These are phyloP conservation scores for Parauchenoglanis punctatus DNA, from an alignment of 2,797 vertebrate species.

Conservation along the genomic window DNA sequence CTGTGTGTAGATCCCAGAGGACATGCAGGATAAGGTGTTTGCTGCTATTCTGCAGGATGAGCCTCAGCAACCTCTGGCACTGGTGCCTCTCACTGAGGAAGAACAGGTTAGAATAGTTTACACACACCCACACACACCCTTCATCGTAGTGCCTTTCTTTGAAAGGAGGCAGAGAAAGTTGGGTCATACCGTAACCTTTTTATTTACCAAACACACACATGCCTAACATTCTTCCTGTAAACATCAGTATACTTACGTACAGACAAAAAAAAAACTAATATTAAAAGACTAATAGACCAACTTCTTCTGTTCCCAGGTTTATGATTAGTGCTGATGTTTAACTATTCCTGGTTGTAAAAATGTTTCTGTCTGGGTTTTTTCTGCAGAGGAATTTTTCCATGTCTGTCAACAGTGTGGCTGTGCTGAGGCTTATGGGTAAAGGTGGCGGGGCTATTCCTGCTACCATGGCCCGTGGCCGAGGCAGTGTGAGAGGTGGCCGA, in stretches of 20 bases:
- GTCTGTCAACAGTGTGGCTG: conserved; percentile 94
- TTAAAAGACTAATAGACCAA: background rate
- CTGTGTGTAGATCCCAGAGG: conserved; percentile 83
- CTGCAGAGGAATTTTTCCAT: conserved; percentile 93
- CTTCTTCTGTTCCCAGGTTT: background rate
- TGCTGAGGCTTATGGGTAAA: conserved; percentile 92
- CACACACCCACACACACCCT: conserved; percentile 10
- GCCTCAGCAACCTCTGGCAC: conserved; percentile 86
- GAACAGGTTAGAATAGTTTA: conserved; percentile 80
- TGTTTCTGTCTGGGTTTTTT: background rate
- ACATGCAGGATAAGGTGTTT: conserved; percentile 94
- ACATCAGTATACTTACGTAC: too few species aligned
- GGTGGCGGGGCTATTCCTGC: conserved; percentile 78
- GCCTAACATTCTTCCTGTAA: background rate
- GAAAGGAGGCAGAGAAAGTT: background rate
- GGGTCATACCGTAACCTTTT: background rate
- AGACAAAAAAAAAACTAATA: background rate
- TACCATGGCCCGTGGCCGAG: conserved; percentile 83
- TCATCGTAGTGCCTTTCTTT: conserved; percentile 4
- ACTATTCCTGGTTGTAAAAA: conserved; percentile 3
- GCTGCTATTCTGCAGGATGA: conserved; percentile 90
- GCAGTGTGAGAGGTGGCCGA: conserved; percentile 84
- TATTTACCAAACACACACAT: conserved; percentile 16
- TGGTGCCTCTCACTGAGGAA: conserved; percentile 91
- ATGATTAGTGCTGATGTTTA: background rate